phyloP scores from a whole-genome alignment of 2,888 invertebrate species.

The Conistra vaccinii region DNA sequence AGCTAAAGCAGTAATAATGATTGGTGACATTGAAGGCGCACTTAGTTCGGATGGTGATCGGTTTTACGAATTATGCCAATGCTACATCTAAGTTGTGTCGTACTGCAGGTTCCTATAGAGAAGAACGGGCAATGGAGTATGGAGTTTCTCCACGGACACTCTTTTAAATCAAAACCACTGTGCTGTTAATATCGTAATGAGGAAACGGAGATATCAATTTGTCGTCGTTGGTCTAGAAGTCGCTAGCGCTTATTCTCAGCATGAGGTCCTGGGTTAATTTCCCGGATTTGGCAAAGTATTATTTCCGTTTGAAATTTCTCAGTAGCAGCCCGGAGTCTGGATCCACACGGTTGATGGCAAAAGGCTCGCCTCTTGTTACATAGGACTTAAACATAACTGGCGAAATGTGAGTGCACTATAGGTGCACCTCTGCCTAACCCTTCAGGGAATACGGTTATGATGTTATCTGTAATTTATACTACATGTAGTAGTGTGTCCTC shows the following conservation, averaged over 20 bases:
- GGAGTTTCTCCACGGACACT: too few species aligned
- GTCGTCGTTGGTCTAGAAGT: neutral
- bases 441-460: neutral
- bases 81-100: too few species aligned
- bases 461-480: neutral
- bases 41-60: too few species aligned
- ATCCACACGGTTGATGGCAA: neutral
- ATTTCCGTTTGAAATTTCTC: too few species aligned
- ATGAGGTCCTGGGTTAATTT: neutral
- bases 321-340: neutral
- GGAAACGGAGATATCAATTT: neutral
- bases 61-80: too few species aligned
- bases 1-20: too few species aligned
- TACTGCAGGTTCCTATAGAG: too few species aligned
- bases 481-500: neutral
- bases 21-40: too few species aligned
- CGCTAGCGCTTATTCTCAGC: neutral
- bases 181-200: too few species aligned
- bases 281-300: neutral
- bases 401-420: neutral
- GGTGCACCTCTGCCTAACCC: neutral
- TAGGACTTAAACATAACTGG: neutral
- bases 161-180: neutral
- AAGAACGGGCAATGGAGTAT: too few species aligned
- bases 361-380: neutral